Percentiles rank a stretch among this genome's conserved stretches.
These are phyloP conservation scores for Aleiodes sp. DNA, from an alignment of 1,140 invertebrate genomes.

Conservation along the genomic window DNA sequence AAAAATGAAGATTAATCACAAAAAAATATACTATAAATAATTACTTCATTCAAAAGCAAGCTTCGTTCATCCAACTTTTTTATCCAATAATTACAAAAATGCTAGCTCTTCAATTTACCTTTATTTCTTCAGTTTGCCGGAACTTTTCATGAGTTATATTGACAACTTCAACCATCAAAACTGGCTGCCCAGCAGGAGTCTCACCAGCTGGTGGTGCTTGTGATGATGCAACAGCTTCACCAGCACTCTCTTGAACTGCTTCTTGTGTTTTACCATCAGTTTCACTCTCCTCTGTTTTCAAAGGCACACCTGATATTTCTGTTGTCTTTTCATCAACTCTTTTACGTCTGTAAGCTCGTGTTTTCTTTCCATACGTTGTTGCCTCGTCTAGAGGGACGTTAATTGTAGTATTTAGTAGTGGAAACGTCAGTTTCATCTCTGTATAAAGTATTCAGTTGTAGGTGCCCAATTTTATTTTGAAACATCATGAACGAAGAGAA, in stretches of 20 bases:
- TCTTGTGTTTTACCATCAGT: conserved; percentile 30
- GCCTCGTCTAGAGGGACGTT: conserved; percentile 67
- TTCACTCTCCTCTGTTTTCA: conserved; percentile 3
- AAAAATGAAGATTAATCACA: too few species aligned
- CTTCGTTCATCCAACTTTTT: too few species aligned
- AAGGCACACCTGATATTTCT: not conserved
- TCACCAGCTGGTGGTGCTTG: conserved; percentile 56
- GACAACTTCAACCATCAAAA: conserved; percentile 95
- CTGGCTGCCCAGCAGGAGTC: conserved; percentile 68
- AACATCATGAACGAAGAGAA: too few species aligned
- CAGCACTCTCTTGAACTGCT: conserved; percentile 33
- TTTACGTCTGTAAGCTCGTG: conserved; percentile 10
- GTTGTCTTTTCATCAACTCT: conserved; percentile 38
- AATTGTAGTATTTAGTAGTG: conserved; percentile 75
- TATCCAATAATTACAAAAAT: conserved; percentile 7
- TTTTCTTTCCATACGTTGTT: conserved; percentile 36
- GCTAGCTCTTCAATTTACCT: conserved; percentile 68
- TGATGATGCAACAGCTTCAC: not conserved
- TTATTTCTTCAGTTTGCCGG: conserved; percentile 93
- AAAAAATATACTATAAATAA: too few species aligned
- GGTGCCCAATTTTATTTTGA: too few species aligned
- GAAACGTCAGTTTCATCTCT: conserved; percentile 70
- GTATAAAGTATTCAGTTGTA: conserved; percentile 40
- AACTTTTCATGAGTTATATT: conserved; percentile 93
- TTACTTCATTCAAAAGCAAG: too few species aligned